Conservation (phyloP, 1,140 invertebrate genomes). For the Eulimnadia texana region DNA sequence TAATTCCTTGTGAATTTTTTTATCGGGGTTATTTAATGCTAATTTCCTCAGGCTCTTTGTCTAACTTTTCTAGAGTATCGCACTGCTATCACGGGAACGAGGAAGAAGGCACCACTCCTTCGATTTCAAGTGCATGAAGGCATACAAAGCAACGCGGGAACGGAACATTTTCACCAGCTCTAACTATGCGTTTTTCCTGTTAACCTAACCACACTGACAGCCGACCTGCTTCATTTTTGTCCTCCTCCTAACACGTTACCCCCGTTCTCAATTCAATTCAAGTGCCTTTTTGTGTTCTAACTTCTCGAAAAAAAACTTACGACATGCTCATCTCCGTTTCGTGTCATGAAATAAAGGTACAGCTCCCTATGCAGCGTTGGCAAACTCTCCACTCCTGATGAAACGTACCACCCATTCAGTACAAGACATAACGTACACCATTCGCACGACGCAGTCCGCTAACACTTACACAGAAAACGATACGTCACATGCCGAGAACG, state of each 20-base stretch:
- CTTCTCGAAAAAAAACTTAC: too few relatives aligned
- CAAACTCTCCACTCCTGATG: not conserved
- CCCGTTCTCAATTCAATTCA: too few relatives aligned
- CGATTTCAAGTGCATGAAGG: not conserved
- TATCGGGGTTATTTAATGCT: not conserved
- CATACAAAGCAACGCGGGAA: not conserved
- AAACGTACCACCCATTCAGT: not conserved
- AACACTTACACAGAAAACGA: too few relatives aligned
- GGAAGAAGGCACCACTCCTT: not conserved
- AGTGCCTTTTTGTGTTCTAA: too few relatives aligned
- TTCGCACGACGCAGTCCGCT: too few relatives aligned
- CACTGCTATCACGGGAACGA: not conserved
- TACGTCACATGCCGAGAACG: too few relatives aligned
- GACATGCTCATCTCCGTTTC: not conserved
- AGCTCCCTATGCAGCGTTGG: not conserved
- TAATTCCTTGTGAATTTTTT: too few relatives aligned
- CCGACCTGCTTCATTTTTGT: too few relatives aligned
- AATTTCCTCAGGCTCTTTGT: constrained; percentile 10
- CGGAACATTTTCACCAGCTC: not conserved
- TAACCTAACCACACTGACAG: not conserved
- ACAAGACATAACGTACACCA: too few relatives aligned
- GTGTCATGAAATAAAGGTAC: not conserved
- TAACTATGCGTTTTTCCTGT: not conserved
- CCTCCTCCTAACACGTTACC: too few relatives aligned
- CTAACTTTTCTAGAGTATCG: constrained; percentile 15